These are phyloP conservation scores for Panopea generosa DNA, from an alignment of 2,888 invertebrate genomes.

Conservation along the genomic window DNA sequence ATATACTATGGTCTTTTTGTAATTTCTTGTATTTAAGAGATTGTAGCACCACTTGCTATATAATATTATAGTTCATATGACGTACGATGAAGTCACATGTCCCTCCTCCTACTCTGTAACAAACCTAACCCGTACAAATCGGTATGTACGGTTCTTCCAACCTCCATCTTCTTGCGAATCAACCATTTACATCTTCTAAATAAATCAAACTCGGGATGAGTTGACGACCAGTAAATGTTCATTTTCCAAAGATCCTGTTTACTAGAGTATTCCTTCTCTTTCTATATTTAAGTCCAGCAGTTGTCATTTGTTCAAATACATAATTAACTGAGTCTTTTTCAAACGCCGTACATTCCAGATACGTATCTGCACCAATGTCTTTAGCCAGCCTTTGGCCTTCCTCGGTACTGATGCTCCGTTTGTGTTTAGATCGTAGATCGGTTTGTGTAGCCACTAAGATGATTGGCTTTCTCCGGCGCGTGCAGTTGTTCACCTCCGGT, in stretches of 20 bases:
- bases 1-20: no score
- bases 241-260: constrained; percentile 64
- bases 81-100: constrained; percentile 8
- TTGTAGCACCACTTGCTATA: no score
- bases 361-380: constrained; percentile 73
- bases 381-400: constrained; percentile 72
- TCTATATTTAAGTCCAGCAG: constrained; percentile 68
- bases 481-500: constrained; percentile 72
- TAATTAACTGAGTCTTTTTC: constrained; percentile 67
- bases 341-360: constrained; percentile 73
- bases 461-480: constrained; percentile 68
- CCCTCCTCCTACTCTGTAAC: constrained; percentile 4
- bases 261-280: constrained; percentile 67
- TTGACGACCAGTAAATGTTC: constrained; percentile 21
- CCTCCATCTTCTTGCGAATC: neutral
- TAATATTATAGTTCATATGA: neutral
- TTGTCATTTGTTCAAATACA: constrained; percentile 73
- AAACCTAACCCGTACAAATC: no score
- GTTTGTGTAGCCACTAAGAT: constrained; percentile 76
- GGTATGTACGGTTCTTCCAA: no score
- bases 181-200: neutral
- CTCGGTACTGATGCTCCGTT: constrained; percentile 46
- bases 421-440: constrained; percentile 64
- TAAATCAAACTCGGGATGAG: constrained; percentile 6
- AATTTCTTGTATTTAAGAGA: no score